Evolutionary conservation across 2,888 invertebrate species (phyloP).

Genomic region (Criorhina ranunculi): DNA sequence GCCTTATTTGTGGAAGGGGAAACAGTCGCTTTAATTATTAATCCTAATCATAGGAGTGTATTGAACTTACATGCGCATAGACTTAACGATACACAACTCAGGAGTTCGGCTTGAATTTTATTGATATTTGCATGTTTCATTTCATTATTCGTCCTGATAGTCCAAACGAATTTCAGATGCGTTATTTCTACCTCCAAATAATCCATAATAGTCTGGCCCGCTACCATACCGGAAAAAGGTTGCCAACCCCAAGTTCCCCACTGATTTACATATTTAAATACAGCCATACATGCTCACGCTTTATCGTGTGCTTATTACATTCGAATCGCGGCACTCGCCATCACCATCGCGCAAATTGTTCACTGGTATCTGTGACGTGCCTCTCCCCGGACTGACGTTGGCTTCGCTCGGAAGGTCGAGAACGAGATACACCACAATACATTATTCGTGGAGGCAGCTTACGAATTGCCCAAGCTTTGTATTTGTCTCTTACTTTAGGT

Average conservation of each 20-base stretch:
- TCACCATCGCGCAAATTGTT: conserved; percentile 9
- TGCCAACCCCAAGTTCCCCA: background rate
- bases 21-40: too few species aligned
- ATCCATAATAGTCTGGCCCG: background rate
- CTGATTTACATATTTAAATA: conserved; percentile 43
- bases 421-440: conserved; percentile 22
- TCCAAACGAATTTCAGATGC: too few species aligned
- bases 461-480: conserved; percentile 60
- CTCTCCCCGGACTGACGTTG: conserved; percentile 37
- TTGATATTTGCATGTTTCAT: too few species aligned
- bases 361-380: conserved; percentile 16
- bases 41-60: too few species aligned
- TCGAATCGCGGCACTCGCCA: conserved; percentile 33
- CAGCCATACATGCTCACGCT: conserved; percentile 31
- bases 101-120: too few species aligned
- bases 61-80: too few species aligned
- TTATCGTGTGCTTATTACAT: conserved; percentile 17
- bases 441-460: conserved; percentile 13
- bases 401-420: conserved; percentile 24
- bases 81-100: too few species aligned
- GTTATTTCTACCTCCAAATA: too few species aligned
- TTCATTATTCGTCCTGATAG: too few species aligned
- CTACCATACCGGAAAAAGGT: conserved; percentile 20
- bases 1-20: too few species aligned
- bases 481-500: conserved; percentile 23